Conservation (phyloP, 1,140 invertebrate genomes). For the Magallana ariakensis region DNA sequence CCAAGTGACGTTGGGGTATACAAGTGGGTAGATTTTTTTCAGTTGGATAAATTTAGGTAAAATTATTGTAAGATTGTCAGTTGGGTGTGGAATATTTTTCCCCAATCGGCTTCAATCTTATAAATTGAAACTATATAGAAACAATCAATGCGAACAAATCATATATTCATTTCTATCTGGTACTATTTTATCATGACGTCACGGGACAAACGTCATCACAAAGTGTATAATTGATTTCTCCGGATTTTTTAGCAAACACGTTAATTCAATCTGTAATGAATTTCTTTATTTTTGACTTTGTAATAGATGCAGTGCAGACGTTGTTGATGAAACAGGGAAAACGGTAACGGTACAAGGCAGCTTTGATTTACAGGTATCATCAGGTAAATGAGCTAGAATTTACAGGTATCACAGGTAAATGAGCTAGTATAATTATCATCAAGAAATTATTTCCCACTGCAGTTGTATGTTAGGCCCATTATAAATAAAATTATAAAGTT, state of each 20-base stretch:
- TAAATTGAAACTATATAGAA: too few relatives aligned
- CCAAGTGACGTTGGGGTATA: neutral
- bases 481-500: too few relatives aligned
- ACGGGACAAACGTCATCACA: too few relatives aligned
- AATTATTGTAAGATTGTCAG: too few relatives aligned
- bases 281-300: neutral
- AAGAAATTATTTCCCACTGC: neutral
- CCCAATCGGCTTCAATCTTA: too few relatives aligned
- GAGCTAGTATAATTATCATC: too few relatives aligned
- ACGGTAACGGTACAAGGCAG: neutral
- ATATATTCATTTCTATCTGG: neutral
- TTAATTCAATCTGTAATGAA: too few relatives aligned
- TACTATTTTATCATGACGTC: too few relatives aligned
- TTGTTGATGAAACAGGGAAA: neutral
- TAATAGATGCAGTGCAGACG: neutral
- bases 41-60: too few relatives aligned
- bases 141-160: neutral
- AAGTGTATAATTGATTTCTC: too few relatives aligned
- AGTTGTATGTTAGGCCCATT: too few relatives aligned
- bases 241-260: neutral
- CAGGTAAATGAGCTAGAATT: neutral
- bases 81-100: too few relatives aligned
- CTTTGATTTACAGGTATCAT: neutral
- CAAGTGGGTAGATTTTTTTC: neutral
- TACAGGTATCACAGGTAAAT: neutral